Evolutionary conservation across 2,113 vertebrate species (phyloP).

Genomic region (Fregata magnificens): DNA sequence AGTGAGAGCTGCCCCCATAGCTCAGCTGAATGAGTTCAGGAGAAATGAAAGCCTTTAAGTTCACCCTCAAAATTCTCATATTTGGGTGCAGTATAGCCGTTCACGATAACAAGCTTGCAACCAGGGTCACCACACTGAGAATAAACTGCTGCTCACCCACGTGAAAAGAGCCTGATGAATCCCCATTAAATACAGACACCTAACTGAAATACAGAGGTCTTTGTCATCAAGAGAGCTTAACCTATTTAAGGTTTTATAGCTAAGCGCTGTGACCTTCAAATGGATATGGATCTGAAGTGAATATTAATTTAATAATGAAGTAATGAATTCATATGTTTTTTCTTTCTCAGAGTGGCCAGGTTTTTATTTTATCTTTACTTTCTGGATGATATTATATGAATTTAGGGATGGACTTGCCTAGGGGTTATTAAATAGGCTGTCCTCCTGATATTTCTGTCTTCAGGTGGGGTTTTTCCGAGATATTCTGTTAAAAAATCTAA

Average conservation of each 20-base stretch:
- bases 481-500: neutral
- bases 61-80: neutral
- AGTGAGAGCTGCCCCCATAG: neutral
- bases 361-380: neutral
- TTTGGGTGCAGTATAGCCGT: neutral
- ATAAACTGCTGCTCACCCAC: neutral
- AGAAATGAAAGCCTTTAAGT: neutral
- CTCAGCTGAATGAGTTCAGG: neutral
- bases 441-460: neutral
- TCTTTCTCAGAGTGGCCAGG: neutral
- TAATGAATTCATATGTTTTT: neutral
- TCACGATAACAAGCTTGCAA: neutral
- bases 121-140: neutral
- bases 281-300: neutral
- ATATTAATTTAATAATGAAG: neutral
- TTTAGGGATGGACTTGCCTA: neutral
- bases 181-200: neutral
- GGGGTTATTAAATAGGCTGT: neutral
- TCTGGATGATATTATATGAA: neutral
- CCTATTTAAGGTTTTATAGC: neutral
- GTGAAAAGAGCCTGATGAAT: neutral
- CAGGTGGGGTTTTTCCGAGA: neutral
- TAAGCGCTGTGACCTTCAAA: slow-evolving; percentile 10
- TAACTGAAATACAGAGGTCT: neutral
- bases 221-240: neutral